A percentile compares a stretch with the other conserved stretches of the same genome.
These are phyloP conservation scores for Gallinago jamesoni DNA, from an alignment of 2,113 vertebrate species.

Conservation along the genomic window DNA sequence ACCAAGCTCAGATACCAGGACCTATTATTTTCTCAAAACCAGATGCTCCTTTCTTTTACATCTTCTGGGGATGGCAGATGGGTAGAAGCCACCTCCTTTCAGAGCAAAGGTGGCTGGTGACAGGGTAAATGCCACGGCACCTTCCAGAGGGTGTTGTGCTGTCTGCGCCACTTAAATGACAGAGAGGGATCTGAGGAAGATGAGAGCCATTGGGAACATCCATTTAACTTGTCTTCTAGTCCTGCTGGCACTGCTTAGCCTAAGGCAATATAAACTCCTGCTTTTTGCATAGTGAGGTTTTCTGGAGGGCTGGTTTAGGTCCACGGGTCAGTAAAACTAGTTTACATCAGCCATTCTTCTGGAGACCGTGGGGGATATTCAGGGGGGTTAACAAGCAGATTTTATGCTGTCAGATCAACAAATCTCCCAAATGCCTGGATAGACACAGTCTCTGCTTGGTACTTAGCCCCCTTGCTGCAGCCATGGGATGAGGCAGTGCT, in stretches of 20 bases:
- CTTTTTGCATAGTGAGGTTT: neutral
- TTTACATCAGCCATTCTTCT: neutral
- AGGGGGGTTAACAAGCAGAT: neutral
- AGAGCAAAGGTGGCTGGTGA: neutral
- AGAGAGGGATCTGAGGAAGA: neutral
- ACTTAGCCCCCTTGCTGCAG: neutral
- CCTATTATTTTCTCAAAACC: conserved; percentile 38
- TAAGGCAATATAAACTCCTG: neutral
- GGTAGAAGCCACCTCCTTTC: neutral
- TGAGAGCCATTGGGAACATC: neutral
- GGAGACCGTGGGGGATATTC: neutral
- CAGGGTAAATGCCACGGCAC: neutral
- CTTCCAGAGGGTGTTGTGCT: neutral
- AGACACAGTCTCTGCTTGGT: neutral
- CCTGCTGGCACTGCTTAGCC: neutral
- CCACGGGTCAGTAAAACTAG: neutral
- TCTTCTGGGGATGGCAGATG: conserved; percentile 17
- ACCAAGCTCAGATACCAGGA: neutral
- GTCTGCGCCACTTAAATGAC: neutral
- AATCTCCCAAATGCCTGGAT: neutral
- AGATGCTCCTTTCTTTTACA: conserved; percentile 35
- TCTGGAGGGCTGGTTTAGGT: neutral
- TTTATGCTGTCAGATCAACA: neutral
- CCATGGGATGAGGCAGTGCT: neutral
- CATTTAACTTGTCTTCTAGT: neutral